Conservation (phyloP, 2,113 vertebrate species). For the Plotosus lineatus region DNA sequence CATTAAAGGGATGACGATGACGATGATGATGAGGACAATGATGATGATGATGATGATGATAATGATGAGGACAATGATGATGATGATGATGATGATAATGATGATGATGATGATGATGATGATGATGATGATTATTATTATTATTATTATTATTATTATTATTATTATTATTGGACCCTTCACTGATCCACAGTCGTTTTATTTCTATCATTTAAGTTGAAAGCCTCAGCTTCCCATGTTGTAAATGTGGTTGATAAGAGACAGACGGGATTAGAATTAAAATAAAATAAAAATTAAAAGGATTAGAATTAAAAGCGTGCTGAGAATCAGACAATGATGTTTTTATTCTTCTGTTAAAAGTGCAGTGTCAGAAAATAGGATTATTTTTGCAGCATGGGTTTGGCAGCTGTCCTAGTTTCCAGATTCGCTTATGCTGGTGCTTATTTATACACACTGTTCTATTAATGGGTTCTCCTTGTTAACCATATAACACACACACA, state of each 20-base stretch:
- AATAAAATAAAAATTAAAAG: neutral
- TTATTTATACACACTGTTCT: conserved; percentile 20
- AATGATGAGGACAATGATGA: too few species aligned
- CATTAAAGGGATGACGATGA: too few species aligned
- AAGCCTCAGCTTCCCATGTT: neutral
- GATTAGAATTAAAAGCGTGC: neutral
- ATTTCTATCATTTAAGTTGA: neutral
- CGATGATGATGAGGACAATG: too few species aligned
- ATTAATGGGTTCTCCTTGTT: neutral
- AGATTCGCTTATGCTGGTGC: conserved; percentile 31
- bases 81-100: too few species aligned
- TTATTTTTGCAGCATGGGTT: neutral
- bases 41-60: too few species aligned
- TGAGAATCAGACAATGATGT: neutral
- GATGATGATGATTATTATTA: too few species aligned
- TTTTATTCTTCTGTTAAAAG: conserved; percentile 1
- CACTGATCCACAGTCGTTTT: neutral
- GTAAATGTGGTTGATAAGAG: neutral
- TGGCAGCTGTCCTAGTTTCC: conserved; percentile 30
- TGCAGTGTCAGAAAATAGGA: neutral
- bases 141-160: neutral
- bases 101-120: too few species aligned
- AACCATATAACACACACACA: neutral
- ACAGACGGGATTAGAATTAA: too few species aligned
- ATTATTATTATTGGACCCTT: neutral